These are phyloP conservation scores for Lepisosteus oculatus DNA, from an alignment of 2,113 vertebrate genomes.

Conservation along the genomic window DNA sequence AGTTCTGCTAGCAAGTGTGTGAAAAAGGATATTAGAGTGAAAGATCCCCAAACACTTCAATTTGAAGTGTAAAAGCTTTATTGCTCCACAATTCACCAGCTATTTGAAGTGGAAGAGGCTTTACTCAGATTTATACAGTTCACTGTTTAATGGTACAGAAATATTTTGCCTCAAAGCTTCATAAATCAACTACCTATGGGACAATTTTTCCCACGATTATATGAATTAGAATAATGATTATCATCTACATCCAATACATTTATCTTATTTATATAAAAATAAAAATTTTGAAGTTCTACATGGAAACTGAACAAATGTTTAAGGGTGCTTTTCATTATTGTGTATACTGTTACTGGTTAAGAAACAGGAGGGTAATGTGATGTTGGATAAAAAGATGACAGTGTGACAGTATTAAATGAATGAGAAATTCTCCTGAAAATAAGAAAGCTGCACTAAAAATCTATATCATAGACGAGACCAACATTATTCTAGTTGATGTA, in stretches of 20 bases:
- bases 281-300: too few species aligned
- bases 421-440: background rate
- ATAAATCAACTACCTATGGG: background rate
- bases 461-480: too few species aligned
- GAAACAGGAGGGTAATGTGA: too few species aligned
- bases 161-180: too few species aligned
- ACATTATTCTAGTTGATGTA: too few species aligned
- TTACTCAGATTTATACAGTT: background rate
- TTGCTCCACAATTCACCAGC: background rate
- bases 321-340: background rate
- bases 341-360: too few species aligned
- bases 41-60: conserved; percentile 17
- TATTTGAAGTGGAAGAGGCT: background rate
- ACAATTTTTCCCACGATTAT: background rate
- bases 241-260: too few species aligned
- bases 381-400: too few species aligned
- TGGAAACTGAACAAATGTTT: too few species aligned
- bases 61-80: conserved; percentile 22
- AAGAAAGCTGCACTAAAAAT: background rate
- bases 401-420: too few species aligned
- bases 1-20: conserved; percentile 26
- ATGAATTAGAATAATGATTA: too few species aligned
- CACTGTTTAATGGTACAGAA: background rate
- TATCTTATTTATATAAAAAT: too few species aligned
- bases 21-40: conserved; percentile 38